Evolutionary conservation across 2,888 invertebrate genomes (phyloP).

Genomic region (Yponomeuta malinellus): DNA sequence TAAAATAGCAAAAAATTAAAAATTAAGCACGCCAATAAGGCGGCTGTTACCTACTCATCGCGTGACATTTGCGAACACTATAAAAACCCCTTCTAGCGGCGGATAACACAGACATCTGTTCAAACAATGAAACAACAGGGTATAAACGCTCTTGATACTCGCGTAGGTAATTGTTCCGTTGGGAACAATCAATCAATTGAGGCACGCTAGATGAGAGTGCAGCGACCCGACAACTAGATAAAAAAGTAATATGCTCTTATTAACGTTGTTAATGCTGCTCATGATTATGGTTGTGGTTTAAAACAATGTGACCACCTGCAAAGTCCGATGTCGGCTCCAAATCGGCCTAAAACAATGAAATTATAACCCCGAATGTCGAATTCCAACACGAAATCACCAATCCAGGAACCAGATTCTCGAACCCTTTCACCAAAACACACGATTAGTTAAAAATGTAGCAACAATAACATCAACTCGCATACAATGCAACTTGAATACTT

Average conservation of each 20-base stretch:
- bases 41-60: neutral
- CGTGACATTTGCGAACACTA: conserved; percentile 6
- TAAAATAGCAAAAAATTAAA: neutral
- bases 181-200: conserved; percentile 22
- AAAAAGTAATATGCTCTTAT: neutral
- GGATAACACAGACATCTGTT: conserved; percentile 12
- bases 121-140: conserved; percentile 16
- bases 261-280: neutral
- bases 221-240: conserved; percentile 8
- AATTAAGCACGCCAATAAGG: neutral
- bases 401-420: conserved; percentile 1
- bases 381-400: conserved; percentile 15
- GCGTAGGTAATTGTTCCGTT: conserved; percentile 18
- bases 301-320: conserved; percentile 13
- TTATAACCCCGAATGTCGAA: conserved; percentile 8
- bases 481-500: neutral
- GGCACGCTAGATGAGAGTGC: conserved; percentile 18
- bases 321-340: neutral
- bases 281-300: neutral
- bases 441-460: neutral
- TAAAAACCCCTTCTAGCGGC: neutral
- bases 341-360: conserved; percentile 9
- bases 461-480: neutral
- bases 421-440: neutral
- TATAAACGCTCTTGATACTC: conserved; percentile 12